Conservation (phyloP, 2,888 invertebrate genomes). For the Polydrusus cervinus region DNA sequence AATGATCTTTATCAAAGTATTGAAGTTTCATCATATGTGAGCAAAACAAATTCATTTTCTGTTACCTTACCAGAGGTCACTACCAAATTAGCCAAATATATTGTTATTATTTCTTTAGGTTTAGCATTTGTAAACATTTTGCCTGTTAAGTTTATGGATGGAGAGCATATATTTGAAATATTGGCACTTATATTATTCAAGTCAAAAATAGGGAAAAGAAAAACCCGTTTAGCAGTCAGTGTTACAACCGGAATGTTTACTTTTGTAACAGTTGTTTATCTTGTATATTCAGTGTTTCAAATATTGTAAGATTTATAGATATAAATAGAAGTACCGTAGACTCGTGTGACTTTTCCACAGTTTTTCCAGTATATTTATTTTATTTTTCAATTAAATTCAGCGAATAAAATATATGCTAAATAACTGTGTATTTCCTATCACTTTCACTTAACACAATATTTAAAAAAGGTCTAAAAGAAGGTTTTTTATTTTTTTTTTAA, state of each 20-base stretch:
- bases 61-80: conserved; percentile 80
- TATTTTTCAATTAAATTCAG: too few species aligned
- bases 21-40: conserved; percentile 85
- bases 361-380: too few species aligned
- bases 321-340: too few species aligned
- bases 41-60: conserved; percentile 77
- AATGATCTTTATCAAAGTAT: conserved; percentile 83
- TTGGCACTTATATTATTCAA: conserved; percentile 71
- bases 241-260: conserved; percentile 82
- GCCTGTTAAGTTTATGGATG: conserved; percentile 95
- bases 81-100: conserved; percentile 85
- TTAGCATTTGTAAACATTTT: conserved; percentile 92
- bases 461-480: too few species aligned
- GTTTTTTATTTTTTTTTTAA: too few species aligned
- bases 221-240: conserved; percentile 75
- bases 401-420: too few species aligned
- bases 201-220: conserved; percentile 59
- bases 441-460: too few species aligned
- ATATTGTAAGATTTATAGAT: conserved; percentile 25
- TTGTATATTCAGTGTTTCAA: conserved; percentile 32
- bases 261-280: conserved; percentile 72
- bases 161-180: conserved; percentile 88
- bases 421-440: too few species aligned
- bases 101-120: conserved; percentile 91
- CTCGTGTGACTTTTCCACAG: too few species aligned